Conservation (phyloP, 30 jellyfish, hydroid and myxozoan species). For the Turritopsis rubra region DNA sequence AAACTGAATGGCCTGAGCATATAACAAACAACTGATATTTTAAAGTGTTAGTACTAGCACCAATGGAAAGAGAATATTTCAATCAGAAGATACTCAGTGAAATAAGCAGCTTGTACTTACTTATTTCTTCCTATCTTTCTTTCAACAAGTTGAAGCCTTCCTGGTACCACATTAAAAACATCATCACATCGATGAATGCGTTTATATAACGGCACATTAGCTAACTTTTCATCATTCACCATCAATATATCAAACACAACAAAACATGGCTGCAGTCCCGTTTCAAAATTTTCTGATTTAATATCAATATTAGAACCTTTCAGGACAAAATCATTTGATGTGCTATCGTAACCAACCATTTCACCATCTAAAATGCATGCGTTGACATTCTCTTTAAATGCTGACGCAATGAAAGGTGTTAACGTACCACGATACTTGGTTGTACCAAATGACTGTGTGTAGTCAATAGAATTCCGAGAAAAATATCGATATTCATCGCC, state of each 20-base stretch:
- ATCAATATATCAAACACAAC: conserved; percentile 67
- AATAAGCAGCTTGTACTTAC: conserved; percentile 37
- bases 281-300: conserved; percentile 44
- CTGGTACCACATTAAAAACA: conserved; percentile 45
- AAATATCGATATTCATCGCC: conserved; percentile 63
- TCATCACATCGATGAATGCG: conserved; percentile 37
- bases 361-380: conserved; percentile 85
- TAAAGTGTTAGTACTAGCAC: no score
- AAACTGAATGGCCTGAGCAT: no score
- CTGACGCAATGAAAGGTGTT: conserved; percentile 49
- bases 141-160: conserved; percentile 56
- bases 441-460: conserved; percentile 68
- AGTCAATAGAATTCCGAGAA: conserved; percentile 54
- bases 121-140: conserved; percentile 41
- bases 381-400: conserved; percentile 28
- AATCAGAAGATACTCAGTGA: not conserved
- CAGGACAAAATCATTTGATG: conserved; percentile 36
- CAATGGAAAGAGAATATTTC: not conserved
- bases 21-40: no score
- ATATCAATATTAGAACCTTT: conserved; percentile 66
- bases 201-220: conserved; percentile 51
- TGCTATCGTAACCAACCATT: conserved; percentile 66
- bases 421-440: conserved; percentile 67
- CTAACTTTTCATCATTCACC: conserved; percentile 58
- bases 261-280: conserved; percentile 76